phyloP scores from a whole-genome alignment of 2,888 invertebrate species.

The Limulus polyphemus region DNA sequence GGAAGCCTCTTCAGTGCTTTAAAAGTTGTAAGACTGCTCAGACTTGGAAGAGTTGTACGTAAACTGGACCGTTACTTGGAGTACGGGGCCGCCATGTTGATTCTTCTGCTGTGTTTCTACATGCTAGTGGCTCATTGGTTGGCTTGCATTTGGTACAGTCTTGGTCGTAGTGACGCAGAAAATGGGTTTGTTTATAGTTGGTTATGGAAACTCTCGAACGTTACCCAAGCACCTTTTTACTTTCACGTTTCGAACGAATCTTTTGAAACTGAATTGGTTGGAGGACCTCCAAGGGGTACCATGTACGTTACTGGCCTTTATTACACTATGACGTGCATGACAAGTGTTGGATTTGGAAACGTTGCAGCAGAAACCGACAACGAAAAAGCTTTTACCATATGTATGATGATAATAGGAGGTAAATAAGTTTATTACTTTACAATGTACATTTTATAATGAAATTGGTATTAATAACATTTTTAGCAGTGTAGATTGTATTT shows the following conservation, averaged over 20 bases:
- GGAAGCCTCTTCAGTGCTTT: constrained; percentile 97
- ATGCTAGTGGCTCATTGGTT: constrained; percentile 99
- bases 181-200: constrained; percentile 65
- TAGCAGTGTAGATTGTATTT: background rate
- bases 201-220: constrained; percentile 94
- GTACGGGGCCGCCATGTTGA: constrained; percentile 98
- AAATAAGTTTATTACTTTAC: constrained; percentile 35
- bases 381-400: constrained; percentile 97
- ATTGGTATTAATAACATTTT: too few species aligned
- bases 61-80: constrained; percentile 98
- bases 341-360: constrained; percentile 98
- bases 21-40: constrained; percentile 91
- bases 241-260: constrained; percentile 13
- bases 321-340: constrained; percentile 99
- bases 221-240: constrained; percentile 51
- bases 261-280: constrained; percentile 54
- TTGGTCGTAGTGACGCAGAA: constrained; percentile 86
- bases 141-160: constrained; percentile 97
- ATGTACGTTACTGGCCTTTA: constrained; percentile 97
- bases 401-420: constrained; percentile 99
- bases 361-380: constrained; percentile 98
- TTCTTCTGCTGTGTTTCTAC: constrained; percentile 94
- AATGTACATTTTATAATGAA: too few species aligned
- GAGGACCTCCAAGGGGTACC: constrained; percentile 79
- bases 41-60: constrained; percentile 92